These are phyloP conservation scores for Rhagoletis pomonella DNA, from an alignment of 1,140 invertebrate genomes.

Conservation along the genomic window DNA sequence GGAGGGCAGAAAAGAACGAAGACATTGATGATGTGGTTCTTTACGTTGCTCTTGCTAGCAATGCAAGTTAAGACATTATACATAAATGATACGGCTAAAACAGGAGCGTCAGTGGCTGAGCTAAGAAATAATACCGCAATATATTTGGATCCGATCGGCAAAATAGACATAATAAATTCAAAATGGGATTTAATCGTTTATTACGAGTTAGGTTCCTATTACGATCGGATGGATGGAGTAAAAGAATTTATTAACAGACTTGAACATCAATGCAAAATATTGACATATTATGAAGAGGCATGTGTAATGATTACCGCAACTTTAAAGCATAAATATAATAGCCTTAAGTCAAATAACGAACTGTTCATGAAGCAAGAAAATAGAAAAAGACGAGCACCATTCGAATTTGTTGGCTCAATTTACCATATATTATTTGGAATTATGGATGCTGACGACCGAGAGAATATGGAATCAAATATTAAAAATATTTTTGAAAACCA, in stretches of 20 bases:
- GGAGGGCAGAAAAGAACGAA: slow-evolving; percentile 16
- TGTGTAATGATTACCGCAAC: slow-evolving; percentile 13
- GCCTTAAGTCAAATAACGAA: slow-evolving; percentile 8
- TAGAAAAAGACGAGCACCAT: slow-evolving; percentile 32
- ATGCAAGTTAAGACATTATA: neutral
- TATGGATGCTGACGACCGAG: slow-evolving; percentile 44
- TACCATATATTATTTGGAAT: slow-evolving; percentile 26
- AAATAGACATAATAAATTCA: too few species aligned
- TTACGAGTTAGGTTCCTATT: slow-evolving; percentile 8
- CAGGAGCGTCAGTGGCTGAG: too few species aligned
- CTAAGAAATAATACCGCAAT: too few species aligned
- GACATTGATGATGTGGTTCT: slow-evolving; percentile 10
- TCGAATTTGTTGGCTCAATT: slow-evolving; percentile 43
- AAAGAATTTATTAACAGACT: neutral
- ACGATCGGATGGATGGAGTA: neutral
- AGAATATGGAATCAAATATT: slow-evolving; percentile 44
- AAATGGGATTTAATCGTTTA: too few species aligned
- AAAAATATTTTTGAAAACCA: slow-evolving; percentile 44
- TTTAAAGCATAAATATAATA: slow-evolving; percentile 22
- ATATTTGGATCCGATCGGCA: too few species aligned
- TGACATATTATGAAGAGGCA: neutral
- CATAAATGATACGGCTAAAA: neutral
- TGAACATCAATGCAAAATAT: slow-evolving; percentile 19
- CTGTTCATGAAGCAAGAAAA: neutral
- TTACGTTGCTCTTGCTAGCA: slow-evolving; percentile 23